Evolutionary conservation across 2,797 vertebrate genomes (phyloP).

Genomic region (Tauraco hartlaubi): DNA sequence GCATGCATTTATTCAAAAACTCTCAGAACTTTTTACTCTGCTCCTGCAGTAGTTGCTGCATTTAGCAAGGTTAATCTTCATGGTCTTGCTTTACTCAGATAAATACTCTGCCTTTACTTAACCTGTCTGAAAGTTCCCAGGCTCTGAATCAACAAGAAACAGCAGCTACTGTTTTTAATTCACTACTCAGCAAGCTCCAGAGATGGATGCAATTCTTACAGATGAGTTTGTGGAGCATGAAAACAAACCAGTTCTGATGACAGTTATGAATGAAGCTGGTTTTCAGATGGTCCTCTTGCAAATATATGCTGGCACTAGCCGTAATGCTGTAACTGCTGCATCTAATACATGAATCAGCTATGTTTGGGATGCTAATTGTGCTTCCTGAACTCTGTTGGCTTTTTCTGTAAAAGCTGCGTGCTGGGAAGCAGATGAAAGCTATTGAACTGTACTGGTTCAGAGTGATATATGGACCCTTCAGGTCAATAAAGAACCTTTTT

Average conservation of each 20-base stretch:
- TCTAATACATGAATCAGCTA: background rate
- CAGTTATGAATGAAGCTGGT: constrained; percentile 21
- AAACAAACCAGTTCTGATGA: constrained; percentile 36
- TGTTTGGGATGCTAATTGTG: constrained; percentile 18
- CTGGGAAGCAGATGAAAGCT: constrained; percentile 43
- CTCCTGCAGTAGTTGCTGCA: background rate
- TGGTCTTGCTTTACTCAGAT: background rate
- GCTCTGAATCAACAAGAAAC: constrained; percentile 2
- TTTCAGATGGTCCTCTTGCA: constrained; percentile 16
- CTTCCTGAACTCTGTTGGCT: constrained; percentile 9
- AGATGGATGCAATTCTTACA: background rate
- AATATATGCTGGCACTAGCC: background rate
- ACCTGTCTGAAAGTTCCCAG: background rate
- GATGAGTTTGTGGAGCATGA: constrained; percentile 38
- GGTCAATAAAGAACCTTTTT: constrained; percentile 10
- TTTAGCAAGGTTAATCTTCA: background rate
- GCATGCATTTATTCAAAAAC: background rate
- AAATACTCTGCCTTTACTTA: background rate
- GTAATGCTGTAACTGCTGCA: constrained; percentile 30
- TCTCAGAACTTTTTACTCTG: background rate
- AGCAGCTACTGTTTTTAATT: constrained; percentile 8
- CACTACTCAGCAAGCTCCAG: background rate
- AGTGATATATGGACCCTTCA: constrained; percentile 38
- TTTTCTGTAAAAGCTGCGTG: background rate
- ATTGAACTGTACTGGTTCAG: constrained; percentile 34